These are phyloP conservation scores for Pantelozetes paolii DNA, from an alignment of 2,888 invertebrate genomes.

Conservation along the genomic window DNA sequence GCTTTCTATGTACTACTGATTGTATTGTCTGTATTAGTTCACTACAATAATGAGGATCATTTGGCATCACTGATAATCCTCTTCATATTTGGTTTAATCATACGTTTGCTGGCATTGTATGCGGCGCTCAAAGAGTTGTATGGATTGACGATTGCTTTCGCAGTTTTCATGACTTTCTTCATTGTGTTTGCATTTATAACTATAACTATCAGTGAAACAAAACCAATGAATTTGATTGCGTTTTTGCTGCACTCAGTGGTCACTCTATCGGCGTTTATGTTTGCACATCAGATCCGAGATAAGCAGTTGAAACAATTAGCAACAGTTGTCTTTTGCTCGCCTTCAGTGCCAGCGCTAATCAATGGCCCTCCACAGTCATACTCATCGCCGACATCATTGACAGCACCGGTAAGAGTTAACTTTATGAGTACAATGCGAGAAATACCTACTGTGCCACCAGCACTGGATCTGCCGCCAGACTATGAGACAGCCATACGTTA, in stretches of 20 bases:
- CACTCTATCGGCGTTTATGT: slow-evolving; percentile 4
- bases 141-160: slow-evolving; percentile 5
- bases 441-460: background rate
- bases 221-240: slow-evolving; percentile 11
- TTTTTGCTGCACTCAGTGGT: background rate
- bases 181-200: background rate
- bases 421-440: background rate
- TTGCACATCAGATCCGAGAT: background rate
- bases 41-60: background rate
- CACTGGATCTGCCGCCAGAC: slow-evolving; percentile 2
- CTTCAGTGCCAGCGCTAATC: background rate
- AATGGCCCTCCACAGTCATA: slow-evolving; percentile 18
- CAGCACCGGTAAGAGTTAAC: slow-evolving; percentile 12
- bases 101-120: slow-evolving; percentile 7
- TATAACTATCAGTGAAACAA: background rate
- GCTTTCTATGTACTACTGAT: slow-evolving; percentile 11
- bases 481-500: background rate
- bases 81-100: background rate
- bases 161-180: slow-evolving; percentile 2
- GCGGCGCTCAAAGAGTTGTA: background rate
- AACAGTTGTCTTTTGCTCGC: slow-evolving; percentile 27
- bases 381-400: slow-evolving; percentile 6
- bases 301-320: slow-evolving; percentile 18
- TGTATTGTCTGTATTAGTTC: background rate
- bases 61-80: slow-evolving; percentile 1